phyloP scores from a whole-genome alignment of 2,797 vertebrate species.

The Buphagus erythrorhynchus region DNA sequence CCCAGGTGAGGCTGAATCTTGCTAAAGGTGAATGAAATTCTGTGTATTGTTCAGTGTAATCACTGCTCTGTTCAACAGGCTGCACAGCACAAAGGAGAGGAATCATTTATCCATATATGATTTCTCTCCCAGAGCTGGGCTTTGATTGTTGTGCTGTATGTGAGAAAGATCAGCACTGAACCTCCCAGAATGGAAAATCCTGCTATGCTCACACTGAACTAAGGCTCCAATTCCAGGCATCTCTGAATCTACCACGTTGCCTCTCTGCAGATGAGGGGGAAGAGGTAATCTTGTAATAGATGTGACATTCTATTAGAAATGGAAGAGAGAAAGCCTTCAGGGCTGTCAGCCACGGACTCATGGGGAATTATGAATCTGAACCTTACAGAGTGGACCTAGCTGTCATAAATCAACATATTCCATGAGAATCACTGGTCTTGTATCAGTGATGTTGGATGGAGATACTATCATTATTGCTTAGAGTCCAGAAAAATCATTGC shows the following conservation, averaged over 20 bases:
- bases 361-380: background rate
- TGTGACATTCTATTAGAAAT: background rate
- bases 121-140: conserved; percentile 35
- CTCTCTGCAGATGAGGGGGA: background rate
- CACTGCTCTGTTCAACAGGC: conserved; percentile 42
- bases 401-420: background rate
- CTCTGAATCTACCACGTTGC: background rate
- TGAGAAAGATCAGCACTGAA: conserved; percentile 7
- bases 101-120: background rate
- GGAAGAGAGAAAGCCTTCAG: background rate
- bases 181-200: background rate
- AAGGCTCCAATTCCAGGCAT: fast-evolving
- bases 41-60: conserved; percentile 58
- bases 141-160: background rate
- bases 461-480: background rate
- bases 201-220: background rate
- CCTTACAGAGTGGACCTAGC: background rate
- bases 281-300: background rate
- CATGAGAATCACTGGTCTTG: background rate
- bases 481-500: background rate
- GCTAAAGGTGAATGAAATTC: conserved; percentile 43
- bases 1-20: background rate
- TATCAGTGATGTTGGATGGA: background rate
- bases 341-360: background rate
- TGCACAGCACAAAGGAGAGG: conserved; percentile 13